These are phyloP conservation scores for Mamestra brassicae DNA, from an alignment of 2,888 invertebrate genomes.

Conservation along the genomic window DNA sequence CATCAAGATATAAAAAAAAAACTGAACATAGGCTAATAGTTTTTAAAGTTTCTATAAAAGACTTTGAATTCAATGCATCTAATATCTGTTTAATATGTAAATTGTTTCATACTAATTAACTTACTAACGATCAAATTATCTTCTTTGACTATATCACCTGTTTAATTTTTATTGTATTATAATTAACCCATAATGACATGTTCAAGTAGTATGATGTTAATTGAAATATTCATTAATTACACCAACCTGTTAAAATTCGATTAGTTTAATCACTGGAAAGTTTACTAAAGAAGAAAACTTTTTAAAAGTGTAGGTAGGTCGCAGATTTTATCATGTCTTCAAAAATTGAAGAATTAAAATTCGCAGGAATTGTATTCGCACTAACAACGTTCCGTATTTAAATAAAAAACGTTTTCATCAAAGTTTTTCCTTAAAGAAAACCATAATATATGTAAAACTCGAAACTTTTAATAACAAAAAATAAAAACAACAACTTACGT, in stretches of 20 bases:
- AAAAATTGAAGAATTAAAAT: neutral
- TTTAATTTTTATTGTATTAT: neutral
- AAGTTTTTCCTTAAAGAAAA: constrained; percentile 38
- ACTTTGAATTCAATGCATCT: neutral
- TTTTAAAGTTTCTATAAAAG: neutral
- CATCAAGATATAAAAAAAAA: neutral
- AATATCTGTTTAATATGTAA: neutral
- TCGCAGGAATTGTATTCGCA: constrained; percentile 12
- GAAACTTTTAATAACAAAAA: constrained; percentile 7
- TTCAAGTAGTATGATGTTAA: constrained; percentile 1
- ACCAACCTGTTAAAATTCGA: neutral
- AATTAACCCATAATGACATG: neutral
- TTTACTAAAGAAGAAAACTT: neutral
- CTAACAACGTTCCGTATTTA: constrained; percentile 19
- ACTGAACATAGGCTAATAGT: neutral
- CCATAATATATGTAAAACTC: neutral
- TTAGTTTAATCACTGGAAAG: neutral
- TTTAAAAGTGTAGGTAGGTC: constrained; percentile 1
- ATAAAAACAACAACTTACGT: constrained; percentile 65
- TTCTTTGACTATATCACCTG: neutral
- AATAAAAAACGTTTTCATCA: constrained; percentile 23
- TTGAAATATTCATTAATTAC: neutral
- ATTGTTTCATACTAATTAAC: neutral
- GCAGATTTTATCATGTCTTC: neutral
- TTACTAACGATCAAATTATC: neutral